Percentiles rank a stretch among this genome's conserved stretches.
phyloP scores from a whole-genome alignment of 2,888 invertebrate genomes.

The Volucella inflata region DNA sequence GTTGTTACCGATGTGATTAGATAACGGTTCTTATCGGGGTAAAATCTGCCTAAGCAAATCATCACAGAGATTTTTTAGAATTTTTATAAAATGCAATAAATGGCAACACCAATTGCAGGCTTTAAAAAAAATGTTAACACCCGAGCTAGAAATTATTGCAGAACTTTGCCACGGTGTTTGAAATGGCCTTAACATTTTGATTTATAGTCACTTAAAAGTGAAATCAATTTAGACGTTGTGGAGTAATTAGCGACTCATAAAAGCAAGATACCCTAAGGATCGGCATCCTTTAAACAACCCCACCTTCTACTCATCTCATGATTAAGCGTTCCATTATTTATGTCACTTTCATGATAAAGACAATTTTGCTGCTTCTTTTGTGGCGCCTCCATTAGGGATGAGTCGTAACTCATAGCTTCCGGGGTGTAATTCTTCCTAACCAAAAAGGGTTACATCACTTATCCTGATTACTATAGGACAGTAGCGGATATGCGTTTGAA shows the following conservation, averaged over 20 bases:
- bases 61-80: too few relatives aligned
- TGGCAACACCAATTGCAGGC: too few relatives aligned
- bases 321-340: slow-evolving; percentile 37
- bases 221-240: slow-evolving; percentile 44
- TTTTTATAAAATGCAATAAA: too few relatives aligned
- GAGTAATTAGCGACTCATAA: slow-evolving; percentile 47
- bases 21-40: too few relatives aligned
- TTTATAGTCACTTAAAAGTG: slow-evolving; percentile 17
- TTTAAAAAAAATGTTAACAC: too few relatives aligned
- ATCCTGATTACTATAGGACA: slow-evolving; percentile 20
- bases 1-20: too few relatives aligned
- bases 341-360: slow-evolving; percentile 1
- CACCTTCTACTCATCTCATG: background rate
- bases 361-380: slow-evolving; percentile 20
- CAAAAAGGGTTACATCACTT: slow-evolving; percentile 15
- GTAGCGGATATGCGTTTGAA: background rate
- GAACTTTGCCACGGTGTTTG: too few relatives aligned
- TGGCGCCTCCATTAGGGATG: slow-evolving; percentile 17
- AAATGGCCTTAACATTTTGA: background rate
- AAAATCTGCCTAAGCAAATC: too few relatives aligned
- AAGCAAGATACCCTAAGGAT: background rate
- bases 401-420: slow-evolving; percentile 1
- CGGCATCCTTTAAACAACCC: slow-evolving; percentile 17
- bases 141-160: too few relatives aligned
- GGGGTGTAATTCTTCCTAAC: background rate